These are phyloP conservation scores for Copsychus sechellarum DNA, from an alignment of 2,113 vertebrate species.

Conservation along the genomic window DNA sequence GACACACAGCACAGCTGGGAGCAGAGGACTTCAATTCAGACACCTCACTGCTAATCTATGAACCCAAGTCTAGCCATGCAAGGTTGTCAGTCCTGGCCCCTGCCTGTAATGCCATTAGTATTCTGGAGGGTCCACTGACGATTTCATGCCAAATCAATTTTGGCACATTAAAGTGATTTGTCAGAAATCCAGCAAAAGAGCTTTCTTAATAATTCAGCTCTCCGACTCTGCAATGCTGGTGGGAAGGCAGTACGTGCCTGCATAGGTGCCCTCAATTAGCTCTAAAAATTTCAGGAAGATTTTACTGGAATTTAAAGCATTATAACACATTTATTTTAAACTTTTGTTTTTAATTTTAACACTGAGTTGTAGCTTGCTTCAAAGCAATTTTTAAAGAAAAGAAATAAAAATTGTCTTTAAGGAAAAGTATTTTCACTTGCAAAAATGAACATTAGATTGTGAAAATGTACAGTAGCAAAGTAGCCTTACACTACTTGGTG, in stretches of 20 bases:
- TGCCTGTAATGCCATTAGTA: slow-evolving; percentile 33
- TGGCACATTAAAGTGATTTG: slow-evolving; percentile 59
- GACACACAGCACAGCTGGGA: neutral
- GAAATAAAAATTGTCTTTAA: neutral
- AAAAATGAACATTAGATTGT: neutral
- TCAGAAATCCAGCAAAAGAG: slow-evolving; percentile 53
- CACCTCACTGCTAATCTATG: neutral
- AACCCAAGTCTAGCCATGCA: neutral
- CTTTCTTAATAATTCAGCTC: slow-evolving; percentile 52
- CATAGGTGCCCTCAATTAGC: neutral
- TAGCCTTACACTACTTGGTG: neutral
- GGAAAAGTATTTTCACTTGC: neutral
- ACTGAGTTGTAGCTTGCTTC: neutral
- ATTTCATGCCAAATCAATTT: slow-evolving; percentile 63
- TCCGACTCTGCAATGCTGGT: neutral
- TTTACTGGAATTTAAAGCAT: slow-evolving; percentile 8
- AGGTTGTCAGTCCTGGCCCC: slow-evolving; percentile 14
- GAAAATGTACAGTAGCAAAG: neutral
- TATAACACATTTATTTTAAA: neutral
- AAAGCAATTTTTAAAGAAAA: neutral
- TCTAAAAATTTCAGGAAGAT: neutral
- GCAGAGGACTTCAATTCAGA: neutral
- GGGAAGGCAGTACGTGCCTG: neutral
- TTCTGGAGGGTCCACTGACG: slow-evolving; percentile 26
- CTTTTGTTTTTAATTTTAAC: neutral